A percentile compares a stretch with the other conserved stretches of the same genome.
phyloP scores from a whole-genome alignment of 2,888 invertebrate genomes.

The Drosophila antonietae region DNA sequence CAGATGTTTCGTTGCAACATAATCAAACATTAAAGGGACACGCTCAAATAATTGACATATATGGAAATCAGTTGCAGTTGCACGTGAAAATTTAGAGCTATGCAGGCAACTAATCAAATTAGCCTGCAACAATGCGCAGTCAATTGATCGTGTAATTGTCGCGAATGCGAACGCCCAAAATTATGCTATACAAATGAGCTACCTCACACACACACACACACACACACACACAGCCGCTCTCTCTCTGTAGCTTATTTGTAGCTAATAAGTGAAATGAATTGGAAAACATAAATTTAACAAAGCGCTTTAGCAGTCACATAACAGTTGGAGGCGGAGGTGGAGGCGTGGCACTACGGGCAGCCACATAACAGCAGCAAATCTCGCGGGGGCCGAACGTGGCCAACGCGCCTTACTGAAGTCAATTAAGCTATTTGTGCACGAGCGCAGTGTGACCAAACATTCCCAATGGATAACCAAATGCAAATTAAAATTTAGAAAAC shows the following conservation, averaged over 20 bases:
- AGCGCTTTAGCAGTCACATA: background rate
- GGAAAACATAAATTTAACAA: constrained; percentile 24
- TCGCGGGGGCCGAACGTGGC: constrained; percentile 8
- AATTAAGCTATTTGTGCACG: constrained; percentile 30
- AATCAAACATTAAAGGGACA: constrained; percentile 18
- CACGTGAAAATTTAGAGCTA: background rate
- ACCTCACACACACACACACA: background rate
- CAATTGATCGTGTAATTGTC: constrained; percentile 58
- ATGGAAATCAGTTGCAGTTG: constrained; percentile 14
- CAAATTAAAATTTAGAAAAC: constrained; percentile 16
- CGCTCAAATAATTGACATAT: constrained; percentile 5
- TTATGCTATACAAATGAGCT: constrained; percentile 13
- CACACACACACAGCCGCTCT: background rate
- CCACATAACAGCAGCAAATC: constrained; percentile 12
- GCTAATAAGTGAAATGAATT: constrained; percentile 19
- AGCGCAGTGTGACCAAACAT: constrained; percentile 31
- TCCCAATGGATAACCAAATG: constrained; percentile 19
- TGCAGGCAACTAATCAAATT: constrained; percentile 52
- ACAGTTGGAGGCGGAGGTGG: background rate
- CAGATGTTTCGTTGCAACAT: constrained; percentile 34
- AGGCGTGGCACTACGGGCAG: constrained; percentile 16
- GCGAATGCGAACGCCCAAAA: constrained; percentile 18
- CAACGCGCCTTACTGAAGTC: constrained; percentile 24
- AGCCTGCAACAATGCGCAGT: constrained; percentile 31
- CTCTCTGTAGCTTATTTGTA: background rate